Base-by-base conservation (phyloP, 2,888 invertebrate species). In the Chirona hameri region DNA sequence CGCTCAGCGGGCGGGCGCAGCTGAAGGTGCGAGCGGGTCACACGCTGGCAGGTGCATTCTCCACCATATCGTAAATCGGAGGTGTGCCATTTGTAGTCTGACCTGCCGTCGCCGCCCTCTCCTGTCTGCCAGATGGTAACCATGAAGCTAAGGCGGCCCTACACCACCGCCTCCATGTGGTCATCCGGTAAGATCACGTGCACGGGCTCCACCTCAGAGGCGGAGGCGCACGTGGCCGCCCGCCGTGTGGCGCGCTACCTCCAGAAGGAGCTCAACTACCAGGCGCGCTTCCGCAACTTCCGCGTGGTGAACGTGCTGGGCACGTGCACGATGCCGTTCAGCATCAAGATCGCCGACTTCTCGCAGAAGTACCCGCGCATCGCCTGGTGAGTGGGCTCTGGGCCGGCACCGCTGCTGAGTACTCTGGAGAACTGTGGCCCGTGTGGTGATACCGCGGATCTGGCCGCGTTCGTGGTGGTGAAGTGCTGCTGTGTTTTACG, bases 91-190 rank as follows among this genome's bases (percentile, higher is more conserved):
- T 12, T 52, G 15, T 52, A 52, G 12, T 60, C 60, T 55, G 55
- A 55, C 55, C 18, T 14, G 55, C 18, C 2, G 55, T 55, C 15
- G 3, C 15, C 12, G 15, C 24, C 7, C 60, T 24, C 24, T n/a
- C 24, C 21, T 24, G 14, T 14, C 31, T 4, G 21, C 5, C 76
- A 93, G 92, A 97, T 98, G 95, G 94, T 99, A 84, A 96, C 97
- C 83, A 99, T 99, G 98, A 98, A 98, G 89, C 89, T 99, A 85
- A 91, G 99, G 84, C 93, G 94, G 87, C 99, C 99, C 7, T 94
- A 94, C 87, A 96, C 97, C 79, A 98, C 98, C 81, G 99, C 99
- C 65, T 97, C 97, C 85, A 97, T 99, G 87, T 99, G 98, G 97
- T 98, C 98, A 82, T 98, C 98, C 82, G 99, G 99, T 5, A 97